Evolutionary conservation across 1,140 invertebrate genomes (phyloP).

Genomic region (Aleiodes sp.): DNA sequence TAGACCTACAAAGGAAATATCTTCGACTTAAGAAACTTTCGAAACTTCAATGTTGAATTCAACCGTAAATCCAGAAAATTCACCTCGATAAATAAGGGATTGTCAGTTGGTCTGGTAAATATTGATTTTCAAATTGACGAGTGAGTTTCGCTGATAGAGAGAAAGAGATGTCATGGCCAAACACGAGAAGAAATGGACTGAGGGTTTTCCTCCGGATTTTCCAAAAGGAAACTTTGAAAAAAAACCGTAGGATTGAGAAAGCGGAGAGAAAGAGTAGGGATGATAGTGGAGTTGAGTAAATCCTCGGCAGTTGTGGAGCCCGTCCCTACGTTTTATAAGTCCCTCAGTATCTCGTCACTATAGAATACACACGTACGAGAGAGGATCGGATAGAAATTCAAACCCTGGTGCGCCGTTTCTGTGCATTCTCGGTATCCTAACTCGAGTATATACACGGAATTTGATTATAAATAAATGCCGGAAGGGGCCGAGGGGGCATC

Average conservation of each 20-base stretch:
- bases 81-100: slow-evolving; percentile 66
- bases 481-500: slow-evolving; percentile 48
- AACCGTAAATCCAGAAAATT: slow-evolving; percentile 56
- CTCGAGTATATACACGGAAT: slow-evolving; percentile 61
- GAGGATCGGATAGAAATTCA: slow-evolving; percentile 60
- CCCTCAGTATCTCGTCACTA: background rate
- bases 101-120: slow-evolving; percentile 64
- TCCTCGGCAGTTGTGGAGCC: slow-evolving; percentile 12
- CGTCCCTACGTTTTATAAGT: background rate
- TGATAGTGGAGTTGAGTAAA: slow-evolving; percentile 21
- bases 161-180: background rate
- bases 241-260: too few species aligned
- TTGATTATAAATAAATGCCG: slow-evolving; percentile 67
- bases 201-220: slow-evolving; percentile 6
- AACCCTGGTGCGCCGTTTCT: slow-evolving; percentile 45
- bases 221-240: slow-evolving; percentile 19
- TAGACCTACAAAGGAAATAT: background rate
- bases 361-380: slow-evolving; percentile 41
- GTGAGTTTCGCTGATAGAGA: slow-evolving; percentile 52
- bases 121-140: slow-evolving; percentile 68
- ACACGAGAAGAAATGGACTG: background rate
- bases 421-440: slow-evolving; percentile 45
- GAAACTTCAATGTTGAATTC: too few species aligned
- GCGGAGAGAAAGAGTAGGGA: background rate
- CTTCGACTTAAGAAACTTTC: background rate